phyloP scores from a whole-genome alignment of 2,797 vertebrate genomes.

The Orestias chungarensis region DNA sequence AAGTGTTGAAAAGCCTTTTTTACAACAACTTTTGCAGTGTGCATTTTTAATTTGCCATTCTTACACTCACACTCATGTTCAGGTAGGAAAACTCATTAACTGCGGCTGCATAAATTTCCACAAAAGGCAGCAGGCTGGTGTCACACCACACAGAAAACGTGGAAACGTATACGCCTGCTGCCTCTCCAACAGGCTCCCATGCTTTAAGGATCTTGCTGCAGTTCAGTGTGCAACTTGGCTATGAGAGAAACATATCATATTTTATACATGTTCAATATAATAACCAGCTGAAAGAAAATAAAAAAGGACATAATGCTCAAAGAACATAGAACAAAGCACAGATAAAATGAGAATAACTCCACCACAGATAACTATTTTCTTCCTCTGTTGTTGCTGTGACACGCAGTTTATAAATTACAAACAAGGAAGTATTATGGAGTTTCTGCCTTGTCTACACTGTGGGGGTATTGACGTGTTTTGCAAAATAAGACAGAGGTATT shows the following conservation, averaged over 20 bases:
- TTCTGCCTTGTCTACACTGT: conserved; percentile 6
- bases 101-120: conserved; percentile 35
- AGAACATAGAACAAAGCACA: conserved; percentile 33
- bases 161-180: conserved; percentile 49
- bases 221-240: conserved; percentile 69
- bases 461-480: neutral
- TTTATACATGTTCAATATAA: conserved; percentile 22
- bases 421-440: conserved; percentile 1
- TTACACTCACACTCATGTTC: conserved; percentile 70
- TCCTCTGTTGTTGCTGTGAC: conserved; percentile 3
- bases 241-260: conserved; percentile 24
- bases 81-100: conserved; percentile 16
- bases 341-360: conserved; percentile 45
- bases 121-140: conserved; percentile 56
- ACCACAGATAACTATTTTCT: conserved; percentile 57
- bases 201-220: conserved; percentile 60
- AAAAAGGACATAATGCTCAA: conserved; percentile 23
- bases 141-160: conserved; percentile 71
- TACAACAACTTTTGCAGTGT: neutral
- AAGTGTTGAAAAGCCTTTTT: conserved; percentile 57
- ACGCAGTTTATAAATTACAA: conserved; percentile 7
- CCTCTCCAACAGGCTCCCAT: conserved; percentile 67
- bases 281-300: conserved; percentile 30
- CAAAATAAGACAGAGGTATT: neutral
- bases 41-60: neutral